A percentile compares a stretch with the other conserved stretches of the same genome.
Conservation (phyloP, 1,140 invertebrate species). For the Drosophila kikkawai region DNA sequence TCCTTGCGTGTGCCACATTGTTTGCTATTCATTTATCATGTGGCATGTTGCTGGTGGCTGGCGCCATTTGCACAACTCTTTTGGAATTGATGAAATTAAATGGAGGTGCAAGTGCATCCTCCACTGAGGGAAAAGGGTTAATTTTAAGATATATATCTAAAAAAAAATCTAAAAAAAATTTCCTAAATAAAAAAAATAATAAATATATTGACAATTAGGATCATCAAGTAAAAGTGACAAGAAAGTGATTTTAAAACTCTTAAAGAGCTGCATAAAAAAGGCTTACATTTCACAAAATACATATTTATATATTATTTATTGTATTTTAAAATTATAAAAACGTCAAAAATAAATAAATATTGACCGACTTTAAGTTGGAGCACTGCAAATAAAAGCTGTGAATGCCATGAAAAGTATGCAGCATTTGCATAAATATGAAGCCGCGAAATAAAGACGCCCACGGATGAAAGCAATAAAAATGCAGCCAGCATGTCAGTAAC, state of each 20-base stretch:
- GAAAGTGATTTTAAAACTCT: too few relatives aligned
- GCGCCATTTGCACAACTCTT: constrained; percentile 60
- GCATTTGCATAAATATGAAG: constrained; percentile 20
- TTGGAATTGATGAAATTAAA: constrained; percentile 49
- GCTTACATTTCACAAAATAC: too few relatives aligned
- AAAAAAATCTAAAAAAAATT: too few relatives aligned
- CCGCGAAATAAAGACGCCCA: constrained; percentile 14
- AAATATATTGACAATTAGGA: too few relatives aligned
- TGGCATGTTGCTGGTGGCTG: constrained; percentile 43
- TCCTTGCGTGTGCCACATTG: constrained; percentile 39
- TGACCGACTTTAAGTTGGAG: constrained; percentile 32
- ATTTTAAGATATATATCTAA: too few relatives aligned
- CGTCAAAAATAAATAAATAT: constrained; percentile 24
- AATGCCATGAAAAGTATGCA: not conserved
- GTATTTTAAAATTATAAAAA: not conserved
- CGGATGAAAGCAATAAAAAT: constrained; percentile 47
- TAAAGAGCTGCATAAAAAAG: too few relatives aligned
- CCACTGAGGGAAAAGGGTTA: constrained; percentile 10
- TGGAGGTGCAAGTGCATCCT: constrained; percentile 25
- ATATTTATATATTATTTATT: too few relatives aligned
- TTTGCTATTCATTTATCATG: constrained; percentile 61
- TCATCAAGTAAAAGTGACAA: too few relatives aligned
- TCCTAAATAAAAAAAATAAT: not conserved
- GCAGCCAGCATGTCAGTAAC: constrained; percentile 45
- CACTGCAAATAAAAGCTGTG: constrained; percentile 6